Conservation (phyloP, 1,140 invertebrate species). For the Agraylea sexmaculata region DNA sequence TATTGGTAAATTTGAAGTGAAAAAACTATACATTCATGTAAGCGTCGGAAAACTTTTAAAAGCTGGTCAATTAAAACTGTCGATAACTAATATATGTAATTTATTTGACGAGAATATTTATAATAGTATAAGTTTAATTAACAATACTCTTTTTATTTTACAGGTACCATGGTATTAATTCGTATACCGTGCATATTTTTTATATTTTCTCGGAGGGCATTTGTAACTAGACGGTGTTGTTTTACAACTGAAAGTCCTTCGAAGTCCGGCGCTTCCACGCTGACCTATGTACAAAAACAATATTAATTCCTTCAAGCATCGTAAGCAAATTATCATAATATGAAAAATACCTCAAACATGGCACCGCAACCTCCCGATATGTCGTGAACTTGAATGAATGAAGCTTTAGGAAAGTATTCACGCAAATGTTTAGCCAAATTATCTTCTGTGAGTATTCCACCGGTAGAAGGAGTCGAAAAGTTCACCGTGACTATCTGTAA, state of each 20-base stretch:
- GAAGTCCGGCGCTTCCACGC: constrained; percentile 64
- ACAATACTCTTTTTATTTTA: too few species aligned
- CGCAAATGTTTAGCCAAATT: constrained; percentile 10
- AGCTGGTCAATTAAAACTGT: too few species aligned
- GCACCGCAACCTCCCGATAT: constrained; percentile 78
- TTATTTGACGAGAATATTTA: too few species aligned
- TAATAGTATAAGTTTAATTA: too few species aligned
- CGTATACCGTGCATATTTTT: constrained; percentile 75
- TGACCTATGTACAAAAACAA: constrained; percentile 31
- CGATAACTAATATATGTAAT: too few species aligned
- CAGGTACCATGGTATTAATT: constrained; percentile 53
- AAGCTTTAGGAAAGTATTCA: constrained; percentile 42
- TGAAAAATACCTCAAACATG: constrained; percentile 62
- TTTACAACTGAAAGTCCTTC: constrained; percentile 62
- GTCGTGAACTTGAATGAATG: constrained; percentile 55
- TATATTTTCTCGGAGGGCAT: constrained; percentile 65
- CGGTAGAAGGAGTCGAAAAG: too few species aligned
- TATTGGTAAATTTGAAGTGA: too few species aligned
- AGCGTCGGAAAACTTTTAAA: too few species aligned
- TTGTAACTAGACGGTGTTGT: constrained; percentile 70
- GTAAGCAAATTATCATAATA: background rate
- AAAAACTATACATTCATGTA: too few species aligned
- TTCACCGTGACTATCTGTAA: too few species aligned
- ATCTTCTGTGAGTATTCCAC: too few species aligned
- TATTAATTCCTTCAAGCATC: background rate